Evolutionary conservation across 2,113 vertebrate species (phyloP), one percentile per base, ranked within the genome.

Genomic region (Spea bombifrons): DNA sequence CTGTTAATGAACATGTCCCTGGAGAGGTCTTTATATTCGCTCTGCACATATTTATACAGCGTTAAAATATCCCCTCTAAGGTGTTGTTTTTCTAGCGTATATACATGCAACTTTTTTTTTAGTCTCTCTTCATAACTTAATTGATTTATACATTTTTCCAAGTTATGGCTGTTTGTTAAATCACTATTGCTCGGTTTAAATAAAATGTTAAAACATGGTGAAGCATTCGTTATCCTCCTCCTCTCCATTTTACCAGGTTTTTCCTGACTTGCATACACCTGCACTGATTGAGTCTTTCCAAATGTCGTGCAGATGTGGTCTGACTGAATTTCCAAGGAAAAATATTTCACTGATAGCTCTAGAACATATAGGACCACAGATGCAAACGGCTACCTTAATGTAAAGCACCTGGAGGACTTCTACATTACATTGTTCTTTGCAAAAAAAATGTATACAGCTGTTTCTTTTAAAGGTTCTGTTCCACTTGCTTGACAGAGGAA

Each of bases 281-380:
- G 53, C 61, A 44, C 53, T 46, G 53, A 45, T 47, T 8, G 44
- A 59, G 30, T 5, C 53, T 46, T 30, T 59, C 55, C 52, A 61
- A 73, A 73, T 73, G 43, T 52, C 16, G 52, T 73, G 47, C 71
- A 73, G 55, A 73, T 61, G 53, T 59, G 10, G 71, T 15, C 71
- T 73, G 44, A 47, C 55, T 47, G 46, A 12, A 73, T 73, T 73
- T 73, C 55, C 71, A 61, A 5, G 71, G 30, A 61, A 73, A 55
- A 61, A 47, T 53, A 12, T 46, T 61, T 61, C 30, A 30, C 30
- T 30, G 30, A 30, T 73, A n/a, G 15, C 61, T 8, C 15, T 46
- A 73, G 13, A 59, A 61, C 61, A 45, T 53, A 13, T 8, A 75
- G 59, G 46, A 66, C 61, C 12, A 65, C 61, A 64, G 30, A 65